Base-by-base conservation (phyloP, 2,888 invertebrate genomes). In the Patella pellucida region DNA sequence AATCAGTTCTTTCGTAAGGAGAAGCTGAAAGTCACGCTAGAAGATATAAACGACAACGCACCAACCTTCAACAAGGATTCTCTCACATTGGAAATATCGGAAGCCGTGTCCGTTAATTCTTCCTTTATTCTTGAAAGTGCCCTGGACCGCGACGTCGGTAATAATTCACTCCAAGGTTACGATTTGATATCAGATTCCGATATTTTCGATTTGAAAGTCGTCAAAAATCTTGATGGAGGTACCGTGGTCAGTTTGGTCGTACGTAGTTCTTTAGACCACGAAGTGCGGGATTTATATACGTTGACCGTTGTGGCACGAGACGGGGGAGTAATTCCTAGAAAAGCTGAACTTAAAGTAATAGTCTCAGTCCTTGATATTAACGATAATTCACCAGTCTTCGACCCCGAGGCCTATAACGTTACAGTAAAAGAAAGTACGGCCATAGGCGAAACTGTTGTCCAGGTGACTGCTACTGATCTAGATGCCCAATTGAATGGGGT, bases 401-500 rank as follows among this genome's bases (percentile, higher is more conserved):
- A 76, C 15, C 76, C 81, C 41, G 54, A 77, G 1, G 74, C 71
- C 69, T 86, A 85, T 77, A 82, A 82, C 74, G 78, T 84, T 16
- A 82, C 82, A 2, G 76, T 85, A n/a, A 79, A 80, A 14, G 86
- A 86, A 76, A 84, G 80, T 52, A 78, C 79, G 3, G 68, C 73
- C 14, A 54, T 79, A 1, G 78, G 82, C 68, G 79, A 80, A 12
- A 76, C 79, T 11, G 77, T 86, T 67, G 74, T 82, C 56, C 84
- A 83, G n/a, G 95, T 98, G 0, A 93, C 94, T 19, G 97, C 98
- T 0, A 94, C 93, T 11, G 98, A 98, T 89, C 93, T 93, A 41
- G 98, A 98, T 88, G 93, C 94, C 81, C 97, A 96, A 2, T 93
- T 93, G 5, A 97, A 97, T 88, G 94, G 92, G 3, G 90, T 91